Conservation (phyloP, 2,888 invertebrate species). For the Hermodice carunculata region DNA sequence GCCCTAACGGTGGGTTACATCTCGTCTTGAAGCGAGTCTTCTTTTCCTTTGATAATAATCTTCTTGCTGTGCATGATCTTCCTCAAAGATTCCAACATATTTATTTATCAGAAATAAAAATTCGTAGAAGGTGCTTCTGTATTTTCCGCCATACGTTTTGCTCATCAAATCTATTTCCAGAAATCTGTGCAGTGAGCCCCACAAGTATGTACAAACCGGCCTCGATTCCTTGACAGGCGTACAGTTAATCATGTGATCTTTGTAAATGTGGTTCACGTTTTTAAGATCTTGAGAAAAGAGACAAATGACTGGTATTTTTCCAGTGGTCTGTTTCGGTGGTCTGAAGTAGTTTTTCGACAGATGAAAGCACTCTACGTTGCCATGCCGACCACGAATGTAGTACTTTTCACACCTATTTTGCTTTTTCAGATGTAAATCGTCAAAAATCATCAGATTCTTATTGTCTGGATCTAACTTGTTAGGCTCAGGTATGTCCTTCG, state of each 20-base stretch:
- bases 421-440: conserved; percentile 18
- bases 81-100: too few relatives aligned
- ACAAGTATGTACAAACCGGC: background rate
- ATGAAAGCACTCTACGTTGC: conserved; percentile 8
- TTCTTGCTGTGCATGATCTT: too few relatives aligned
- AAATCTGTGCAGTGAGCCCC: conserved; percentile 3
- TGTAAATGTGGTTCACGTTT: conserved; percentile 7
- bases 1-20: too few relatives aligned
- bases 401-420: conserved; percentile 2
- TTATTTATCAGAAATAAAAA: too few relatives aligned
- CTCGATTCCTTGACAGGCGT: background rate
- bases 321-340: conserved; percentile 11
- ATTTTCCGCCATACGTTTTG: background rate
- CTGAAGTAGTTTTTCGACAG: conserved; percentile 24
- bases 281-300: conserved; percentile 11
- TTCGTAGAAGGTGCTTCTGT: background rate
- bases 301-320: conserved; percentile 14
- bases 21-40: conserved; percentile 1
- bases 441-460: conserved; percentile 21
- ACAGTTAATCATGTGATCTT: conserved; percentile 4
- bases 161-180: background rate
- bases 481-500: conserved; percentile 16
- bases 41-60: too few relatives aligned
- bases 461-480: conserved; percentile 10
- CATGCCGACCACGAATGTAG: conserved; percentile 13